Base-by-base conservation (phyloP, 2,888 invertebrate species). In the Drosophila conformis region DNA sequence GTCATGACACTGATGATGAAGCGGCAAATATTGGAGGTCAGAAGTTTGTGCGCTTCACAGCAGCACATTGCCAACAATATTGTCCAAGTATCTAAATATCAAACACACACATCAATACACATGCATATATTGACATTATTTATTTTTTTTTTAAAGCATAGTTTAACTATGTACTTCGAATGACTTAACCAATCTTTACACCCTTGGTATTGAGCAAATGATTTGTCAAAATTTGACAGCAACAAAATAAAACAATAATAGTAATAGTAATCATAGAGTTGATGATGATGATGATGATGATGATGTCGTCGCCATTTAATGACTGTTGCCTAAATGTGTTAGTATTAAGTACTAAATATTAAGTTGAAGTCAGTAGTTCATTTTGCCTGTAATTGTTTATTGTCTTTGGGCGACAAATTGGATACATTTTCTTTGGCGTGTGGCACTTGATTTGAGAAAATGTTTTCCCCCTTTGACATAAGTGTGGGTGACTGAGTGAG, bases 11-110 rank as follows among this genome's bases (percentile, higher is more conserved):
- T 72, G 82, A 84, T 84, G 87, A 89, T 77, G 25, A 46, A 75
- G 56, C 67, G 72, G 69, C 85, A 87, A 78, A 75, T 82, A 75
- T 82, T 86, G 88, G 83, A 87, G 85, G 89, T 61, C 82, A 89
- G 73, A 75, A 75, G 89, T 75, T 75, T 74, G 60, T 54, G 51
- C 53, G 61, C 68, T 60, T 65, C n/a, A 54, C 40, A 40, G 31
- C 49, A 49, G 61, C 49, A 62, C 62, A 68, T 59, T 73, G 52
- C 53, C 63, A 46, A 46, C 57, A 69, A 65, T 61, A 56, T 49
- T 67, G 54, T 58, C 54, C 33, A 66, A 62, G 36, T 51, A 51
- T 54, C 48, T 31, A 29, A 46, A 56, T 40, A n/a, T 62, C 33
- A n/a, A 33, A 33, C 42, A 59, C 29, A 40, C 54, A 40, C 15